Evolutionary conservation across 2,797 vertebrate species (phyloP), one percentile per base, ranked within the genome.

Genomic region (Mus caroli): DNA sequence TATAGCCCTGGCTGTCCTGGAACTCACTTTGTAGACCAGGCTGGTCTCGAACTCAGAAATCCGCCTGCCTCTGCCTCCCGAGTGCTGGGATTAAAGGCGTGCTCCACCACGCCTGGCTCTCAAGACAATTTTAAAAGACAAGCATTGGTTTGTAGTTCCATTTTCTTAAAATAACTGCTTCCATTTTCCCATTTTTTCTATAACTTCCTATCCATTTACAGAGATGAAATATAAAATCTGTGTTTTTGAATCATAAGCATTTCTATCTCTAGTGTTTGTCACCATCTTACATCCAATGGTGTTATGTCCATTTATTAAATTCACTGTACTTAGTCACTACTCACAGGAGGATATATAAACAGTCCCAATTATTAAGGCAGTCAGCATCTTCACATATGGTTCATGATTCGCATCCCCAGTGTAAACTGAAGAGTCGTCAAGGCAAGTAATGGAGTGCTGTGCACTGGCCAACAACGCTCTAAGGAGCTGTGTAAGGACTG

Each of bases 121-220:
- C 46, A 71, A 94, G 93, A 52, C 2, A 76, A 19, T 90, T 95
- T 94, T 37, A 95, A 92, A 96, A 78, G 73, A 80, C 58, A 91
- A 90, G 43, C 24, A 76, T 0, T 91, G 52, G 79, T 80, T 40
- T 95, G 4, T 50, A 56, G 31, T 40, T 64, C 31, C 50, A 83
- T 40, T 67, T 83, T 56, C 43, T 96, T 96, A 94, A 75, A 50
- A 91, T 2, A 96, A 78, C 5, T 75, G n/a, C 43, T 80, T 77
- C 54, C 14, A 43, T 67, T 79, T 82, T 56, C 6, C n/a, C 52
- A 58, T 71, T 76, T 88, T 13, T 37, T 96, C 73, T 46, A 75
- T 14, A 82, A 93, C 56, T 86, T 91, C 83, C 71, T 88, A 24
- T 40, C 56, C 75, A 11, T 62, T 88, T 60, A 79, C 40, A 87